A percentile compares a stretch with the other conserved stretches of the same genome.
These are phyloP conservation scores for Oasisia sp. DNA, from an alignment of 2,888 invertebrate species.

Conservation along the genomic window DNA sequence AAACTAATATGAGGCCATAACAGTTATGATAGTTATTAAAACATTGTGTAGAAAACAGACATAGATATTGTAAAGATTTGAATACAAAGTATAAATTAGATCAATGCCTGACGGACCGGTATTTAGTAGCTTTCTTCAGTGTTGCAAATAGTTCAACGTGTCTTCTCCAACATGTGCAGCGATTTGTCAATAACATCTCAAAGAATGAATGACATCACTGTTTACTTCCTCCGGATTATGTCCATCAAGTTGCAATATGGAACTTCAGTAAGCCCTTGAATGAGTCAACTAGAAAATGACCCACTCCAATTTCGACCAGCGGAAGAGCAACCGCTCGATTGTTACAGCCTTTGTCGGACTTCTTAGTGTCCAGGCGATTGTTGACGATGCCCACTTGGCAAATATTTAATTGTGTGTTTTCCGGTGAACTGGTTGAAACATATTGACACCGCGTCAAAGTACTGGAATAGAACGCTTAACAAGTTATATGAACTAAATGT, in stretches of 20 bases:
- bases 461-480: not conserved
- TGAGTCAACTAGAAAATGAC: not conserved
- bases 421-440: not conserved
- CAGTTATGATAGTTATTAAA: not conserved
- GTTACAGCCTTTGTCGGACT: not conserved
- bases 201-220: not conserved
- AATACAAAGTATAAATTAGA: not conserved
- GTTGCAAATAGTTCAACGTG: not conserved
- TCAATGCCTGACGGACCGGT: not conserved
- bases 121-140: not conserved
- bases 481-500: not conserved
- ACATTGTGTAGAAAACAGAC: not conserved
- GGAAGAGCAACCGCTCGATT: not conserved
- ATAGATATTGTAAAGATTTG: not conserved
- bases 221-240: conserved; percentile 1
- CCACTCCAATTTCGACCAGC: not conserved
- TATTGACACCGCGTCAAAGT: not conserved
- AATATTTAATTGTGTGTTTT: not conserved
- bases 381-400: not conserved
- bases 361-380: not conserved
- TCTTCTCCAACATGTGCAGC: not conserved
- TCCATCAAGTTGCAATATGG: not conserved
- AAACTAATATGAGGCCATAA: not conserved
- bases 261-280: not conserved
- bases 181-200: not conserved